Conservation (phyloP, 2,113 vertebrate species). For the Tyto alba region DNA sequence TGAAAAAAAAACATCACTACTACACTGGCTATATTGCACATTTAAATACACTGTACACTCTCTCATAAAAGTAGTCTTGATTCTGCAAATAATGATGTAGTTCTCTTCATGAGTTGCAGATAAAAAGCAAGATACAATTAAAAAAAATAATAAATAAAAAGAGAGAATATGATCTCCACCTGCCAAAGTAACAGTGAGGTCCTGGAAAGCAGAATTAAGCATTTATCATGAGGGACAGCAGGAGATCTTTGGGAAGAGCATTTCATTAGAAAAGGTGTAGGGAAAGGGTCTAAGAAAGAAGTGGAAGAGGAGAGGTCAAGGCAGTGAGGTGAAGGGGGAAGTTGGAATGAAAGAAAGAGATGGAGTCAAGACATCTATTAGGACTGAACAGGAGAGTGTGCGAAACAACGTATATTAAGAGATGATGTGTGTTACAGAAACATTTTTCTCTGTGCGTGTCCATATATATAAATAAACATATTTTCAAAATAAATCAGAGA, state of each 20-base stretch:
- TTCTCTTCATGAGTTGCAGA: background rate
- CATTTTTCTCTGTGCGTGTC: background rate
- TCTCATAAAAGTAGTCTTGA: background rate
- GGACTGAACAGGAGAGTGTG: background rate
- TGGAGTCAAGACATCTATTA: background rate
- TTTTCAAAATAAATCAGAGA: background rate
- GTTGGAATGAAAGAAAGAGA: background rate
- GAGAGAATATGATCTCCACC: background rate
- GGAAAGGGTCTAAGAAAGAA: background rate
- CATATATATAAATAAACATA: background rate
- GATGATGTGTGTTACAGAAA: background rate
- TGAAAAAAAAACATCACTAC: background rate
- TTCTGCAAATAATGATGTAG: background rate
- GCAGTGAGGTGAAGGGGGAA: background rate
- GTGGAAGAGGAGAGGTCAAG: background rate
- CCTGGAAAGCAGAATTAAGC: background rate
- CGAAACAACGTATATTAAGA: background rate
- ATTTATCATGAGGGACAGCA: background rate
- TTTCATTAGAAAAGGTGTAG: background rate
- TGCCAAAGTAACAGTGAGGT: background rate
- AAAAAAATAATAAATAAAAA: background rate
- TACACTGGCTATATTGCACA: background rate
- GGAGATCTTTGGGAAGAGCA: background rate
- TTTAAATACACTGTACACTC: background rate
- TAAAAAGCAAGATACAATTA: background rate